Base-by-base conservation (phyloP, 2,797 vertebrate genomes). In the Galago senegalensis region DNA sequence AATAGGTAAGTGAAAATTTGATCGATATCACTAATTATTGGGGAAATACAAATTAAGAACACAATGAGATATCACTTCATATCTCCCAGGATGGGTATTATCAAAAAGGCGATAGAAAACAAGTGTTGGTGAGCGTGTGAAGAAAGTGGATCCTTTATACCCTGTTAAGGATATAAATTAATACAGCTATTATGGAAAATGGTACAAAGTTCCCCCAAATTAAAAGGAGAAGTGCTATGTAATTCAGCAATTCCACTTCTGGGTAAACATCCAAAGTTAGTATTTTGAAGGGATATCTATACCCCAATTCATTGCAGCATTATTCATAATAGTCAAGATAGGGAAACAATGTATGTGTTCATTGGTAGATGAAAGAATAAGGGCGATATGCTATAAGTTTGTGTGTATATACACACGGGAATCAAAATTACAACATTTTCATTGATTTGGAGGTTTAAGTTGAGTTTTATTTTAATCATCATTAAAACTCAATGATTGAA, bases 401-500 rank as follows among this genome's bases (percentile, higher is more conserved):
- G 17, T 56, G 53, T 56, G 16, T 56, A n/a, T 10, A 56, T 3
- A n/a, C 49, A 73, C 23, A 43, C 8, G 9, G 70, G 5, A 20
- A 49, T 17, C 14, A 49, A 93, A 79, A 46, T 65, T 31, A 46
- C 11, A 82, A 20, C 9, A 14, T 29, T 53, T 76, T 93, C 82
- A 49, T 7, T 82, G 37, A 93, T 34, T 92, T 86, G 12, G 20
- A 88, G 60, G 0, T 56, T 34, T 56, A 43, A 80, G 21, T 90
- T 7, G 11, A 34, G 81, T 88, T 94, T 80, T 72, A 63, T 86
- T 69, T 89, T 92, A 94, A 46, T 40, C 20, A 67, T n/a, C 13
- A 87, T 40, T 79, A 37, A 94, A 83, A 77, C 29, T 40, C 27
- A 25, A 43, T 79, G 25, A 67, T 72, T 89, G n/a, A 91, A 93